Conservation (phyloP, 2,113 vertebrate genomes). For the Pteruthius melanotis region DNA sequence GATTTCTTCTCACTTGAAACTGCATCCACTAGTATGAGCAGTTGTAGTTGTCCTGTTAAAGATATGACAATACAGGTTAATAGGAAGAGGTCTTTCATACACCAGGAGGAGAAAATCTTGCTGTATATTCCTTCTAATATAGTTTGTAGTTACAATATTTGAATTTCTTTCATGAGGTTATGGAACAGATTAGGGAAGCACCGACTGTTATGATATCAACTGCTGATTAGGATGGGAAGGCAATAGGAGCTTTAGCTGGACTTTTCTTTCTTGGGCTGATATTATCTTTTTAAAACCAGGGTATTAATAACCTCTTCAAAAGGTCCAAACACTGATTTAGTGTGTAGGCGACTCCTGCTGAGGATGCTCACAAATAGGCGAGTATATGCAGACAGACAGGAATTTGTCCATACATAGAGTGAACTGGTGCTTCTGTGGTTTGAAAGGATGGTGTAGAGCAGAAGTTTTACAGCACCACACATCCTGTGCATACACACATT, state of each 20-base stretch:
- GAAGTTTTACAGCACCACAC: conserved; percentile 53
- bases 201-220: neutral
- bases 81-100: neutral
- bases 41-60: neutral
- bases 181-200: neutral
- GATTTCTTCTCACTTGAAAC: neutral
- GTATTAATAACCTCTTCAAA: conserved; percentile 45
- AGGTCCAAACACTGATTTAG: conserved; percentile 54
- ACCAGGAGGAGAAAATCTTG: neutral
- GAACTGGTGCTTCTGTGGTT: neutral
- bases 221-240: conserved; percentile 39
- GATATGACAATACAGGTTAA: neutral
- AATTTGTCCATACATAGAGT: conserved; percentile 69
- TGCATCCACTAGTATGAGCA: neutral
- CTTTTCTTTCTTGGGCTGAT: conserved; percentile 46
- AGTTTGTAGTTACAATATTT: neutral
- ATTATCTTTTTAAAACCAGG: conserved; percentile 55
- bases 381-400: conserved; percentile 1
- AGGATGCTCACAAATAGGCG: conserved; percentile 60
- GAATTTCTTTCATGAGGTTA: conserved; percentile 34
- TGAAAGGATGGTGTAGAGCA: conserved; percentile 40
- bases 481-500: conserved; percentile 54
- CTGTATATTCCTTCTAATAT: neutral
- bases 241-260: conserved; percentile 35
- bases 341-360: conserved; percentile 33